These are phyloP conservation scores for Thymelicus lineola DNA, from an alignment of 2,888 invertebrate species.

Conservation along the genomic window DNA sequence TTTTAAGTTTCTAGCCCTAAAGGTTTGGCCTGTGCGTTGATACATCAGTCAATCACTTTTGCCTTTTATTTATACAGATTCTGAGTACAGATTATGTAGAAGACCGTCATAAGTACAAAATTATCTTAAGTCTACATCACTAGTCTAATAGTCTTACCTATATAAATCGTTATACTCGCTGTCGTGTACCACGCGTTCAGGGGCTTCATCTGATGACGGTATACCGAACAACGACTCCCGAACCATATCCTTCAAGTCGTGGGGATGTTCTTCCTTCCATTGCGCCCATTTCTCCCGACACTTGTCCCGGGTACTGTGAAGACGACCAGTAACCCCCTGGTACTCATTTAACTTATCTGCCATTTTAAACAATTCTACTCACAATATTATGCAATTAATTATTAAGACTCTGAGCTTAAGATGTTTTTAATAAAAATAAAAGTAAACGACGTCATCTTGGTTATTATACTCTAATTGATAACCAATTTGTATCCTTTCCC, in stretches of 20 bases:
- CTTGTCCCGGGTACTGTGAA: constrained; percentile 88
- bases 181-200: constrained; percentile 68
- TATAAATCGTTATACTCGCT: constrained; percentile 72
- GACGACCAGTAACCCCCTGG: constrained; percentile 89
- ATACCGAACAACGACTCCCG: constrained; percentile 75
- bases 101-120: neutral
- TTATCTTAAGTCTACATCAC: neutral
- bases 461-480: neutral
- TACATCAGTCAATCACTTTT: no score
- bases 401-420: neutral
- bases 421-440: constrained; percentile 17
- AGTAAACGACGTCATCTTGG: neutral
- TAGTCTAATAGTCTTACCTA: constrained; percentile 55
- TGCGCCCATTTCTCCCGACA: constrained; percentile 86
- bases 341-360: constrained; percentile 93
- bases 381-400: neutral
- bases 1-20: no score
- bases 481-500: neutral
- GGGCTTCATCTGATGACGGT: constrained; percentile 70
- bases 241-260: constrained; percentile 80
- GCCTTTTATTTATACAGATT: no score
- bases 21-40: no score
- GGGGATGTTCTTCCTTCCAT: constrained; percentile 87
- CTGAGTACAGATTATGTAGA: no score
- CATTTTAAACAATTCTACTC: constrained; percentile 66